phyloP scores from a whole-genome alignment of 2,797 vertebrate genomes.

The Leucoraja ocellata region DNA sequence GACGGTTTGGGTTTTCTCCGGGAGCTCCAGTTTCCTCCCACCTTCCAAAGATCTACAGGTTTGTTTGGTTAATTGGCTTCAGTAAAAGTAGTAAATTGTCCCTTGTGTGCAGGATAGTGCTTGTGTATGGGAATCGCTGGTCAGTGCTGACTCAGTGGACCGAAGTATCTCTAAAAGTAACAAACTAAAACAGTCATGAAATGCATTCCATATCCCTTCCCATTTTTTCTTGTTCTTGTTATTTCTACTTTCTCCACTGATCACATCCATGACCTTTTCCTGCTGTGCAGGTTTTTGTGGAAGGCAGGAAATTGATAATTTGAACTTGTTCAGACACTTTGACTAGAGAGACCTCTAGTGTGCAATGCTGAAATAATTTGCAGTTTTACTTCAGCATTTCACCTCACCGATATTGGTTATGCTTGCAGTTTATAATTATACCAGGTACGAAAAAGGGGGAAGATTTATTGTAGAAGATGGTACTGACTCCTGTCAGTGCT shows the following conservation, averaged over 20 bases:
- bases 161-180: too few species aligned
- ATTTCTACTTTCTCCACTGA: neutral
- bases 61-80: too few species aligned
- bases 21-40: too few species aligned
- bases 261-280: neutral
- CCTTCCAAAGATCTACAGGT: too few species aligned
- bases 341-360: slow-evolving; percentile 27
- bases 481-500: too few species aligned
- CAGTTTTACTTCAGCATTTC: neutral
- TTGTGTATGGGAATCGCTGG: too few species aligned
- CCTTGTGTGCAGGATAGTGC: too few species aligned
- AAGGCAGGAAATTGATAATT: neutral
- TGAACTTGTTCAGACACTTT: neutral
- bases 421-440: neutral
- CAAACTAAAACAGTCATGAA: neutral
- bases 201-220: neutral
- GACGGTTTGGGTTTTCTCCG: too few species aligned
- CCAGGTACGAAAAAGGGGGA: neutral
- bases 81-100: too few species aligned
- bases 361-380: neutral
- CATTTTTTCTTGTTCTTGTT: neutral
- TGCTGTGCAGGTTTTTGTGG: neutral
- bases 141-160: too few species aligned
- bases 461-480: neutral
- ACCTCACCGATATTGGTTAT: neutral